Evolutionary conservation across 2,888 invertebrate genomes (phyloP).

Genomic region (Leptopilina myrica): DNA sequence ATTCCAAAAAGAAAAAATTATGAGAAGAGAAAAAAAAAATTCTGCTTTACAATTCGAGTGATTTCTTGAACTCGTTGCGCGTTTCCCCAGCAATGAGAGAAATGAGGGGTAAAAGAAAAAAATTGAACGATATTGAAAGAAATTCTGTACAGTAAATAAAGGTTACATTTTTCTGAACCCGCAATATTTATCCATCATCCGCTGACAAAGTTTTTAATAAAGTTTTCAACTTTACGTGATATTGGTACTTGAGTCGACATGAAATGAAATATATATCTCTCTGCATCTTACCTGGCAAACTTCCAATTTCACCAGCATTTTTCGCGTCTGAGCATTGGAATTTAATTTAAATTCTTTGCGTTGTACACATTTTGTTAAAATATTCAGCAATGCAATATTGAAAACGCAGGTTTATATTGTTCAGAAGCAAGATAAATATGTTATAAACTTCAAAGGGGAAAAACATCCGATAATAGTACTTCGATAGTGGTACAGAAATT

Average conservation of each 20-base stretch:
- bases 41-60: neutral
- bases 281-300: slow-evolving; percentile 41
- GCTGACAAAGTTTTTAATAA: slow-evolving; percentile 39
- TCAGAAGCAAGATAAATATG: neutral
- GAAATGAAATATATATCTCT: slow-evolving; percentile 34
- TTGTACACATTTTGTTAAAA: slow-evolving; percentile 31
- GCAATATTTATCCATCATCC: slow-evolving; percentile 25
- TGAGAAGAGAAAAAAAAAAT: too few relatives aligned
- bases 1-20: too few relatives aligned
- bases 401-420: neutral
- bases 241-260: slow-evolving; percentile 23
- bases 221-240: slow-evolving; percentile 20
- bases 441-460: neutral
- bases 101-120: too few relatives aligned
- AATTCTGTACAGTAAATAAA: slow-evolving; percentile 23
- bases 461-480: neutral
- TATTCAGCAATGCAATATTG: slow-evolving; percentile 22
- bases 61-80: neutral
- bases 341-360: slow-evolving; percentile 49
- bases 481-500: neutral
- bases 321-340: slow-evolving; percentile 45
- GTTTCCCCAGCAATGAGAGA: neutral
- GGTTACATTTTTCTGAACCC: neutral
- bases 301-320: slow-evolving; percentile 33
- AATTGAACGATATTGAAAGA: neutral